phyloP scores from a whole-genome alignment of 2,888 invertebrate species.

The Lycia hirtaria region DNA sequence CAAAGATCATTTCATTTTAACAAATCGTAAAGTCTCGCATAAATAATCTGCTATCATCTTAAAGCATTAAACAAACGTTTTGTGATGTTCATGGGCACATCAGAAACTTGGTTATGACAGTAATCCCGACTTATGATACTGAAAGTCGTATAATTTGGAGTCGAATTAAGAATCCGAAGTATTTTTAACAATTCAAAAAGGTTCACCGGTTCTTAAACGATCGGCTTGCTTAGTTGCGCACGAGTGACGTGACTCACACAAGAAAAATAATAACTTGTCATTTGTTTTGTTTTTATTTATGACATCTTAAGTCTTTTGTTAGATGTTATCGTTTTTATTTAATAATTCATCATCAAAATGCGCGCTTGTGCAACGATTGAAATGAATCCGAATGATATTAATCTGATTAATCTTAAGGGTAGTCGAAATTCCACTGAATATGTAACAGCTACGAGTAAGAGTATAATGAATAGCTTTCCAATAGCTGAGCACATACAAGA shows the following conservation, averaged over 20 bases:
- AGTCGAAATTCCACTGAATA: conserved; percentile 1
- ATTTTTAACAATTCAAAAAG: conserved; percentile 69
- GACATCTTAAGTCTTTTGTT: conserved; percentile 31
- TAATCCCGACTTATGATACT: conserved; percentile 78
- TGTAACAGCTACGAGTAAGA: conserved; percentile 7
- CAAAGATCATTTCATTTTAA: conserved; percentile 49
- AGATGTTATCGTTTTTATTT: conserved; percentile 33
- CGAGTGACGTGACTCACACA: conserved; percentile 50
- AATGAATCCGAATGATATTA: conserved; percentile 14
- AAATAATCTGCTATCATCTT: conserved; percentile 67
- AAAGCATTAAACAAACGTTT: conserved; percentile 76
- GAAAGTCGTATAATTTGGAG: conserved; percentile 75
- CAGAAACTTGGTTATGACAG: conserved; percentile 68
- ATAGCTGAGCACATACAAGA: conserved; percentile 41
- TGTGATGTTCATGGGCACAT: conserved; percentile 66
- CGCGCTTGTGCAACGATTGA: conserved; percentile 18
- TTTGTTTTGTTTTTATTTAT: conserved; percentile 43
- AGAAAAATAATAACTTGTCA: conserved; percentile 46
- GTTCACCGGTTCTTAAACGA: conserved; percentile 46
- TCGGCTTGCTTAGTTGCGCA: conserved; percentile 38
- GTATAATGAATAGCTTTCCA: conserved; percentile 32
- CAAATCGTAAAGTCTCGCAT: conserved; percentile 56
- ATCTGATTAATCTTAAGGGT: conserved; percentile 9
- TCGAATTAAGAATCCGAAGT: conserved; percentile 72
- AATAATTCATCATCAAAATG: conserved; percentile 21